These are phyloP conservation scores for Melieria omissa DNA, from an alignment of 2,888 invertebrate species.

Conservation along the genomic window DNA sequence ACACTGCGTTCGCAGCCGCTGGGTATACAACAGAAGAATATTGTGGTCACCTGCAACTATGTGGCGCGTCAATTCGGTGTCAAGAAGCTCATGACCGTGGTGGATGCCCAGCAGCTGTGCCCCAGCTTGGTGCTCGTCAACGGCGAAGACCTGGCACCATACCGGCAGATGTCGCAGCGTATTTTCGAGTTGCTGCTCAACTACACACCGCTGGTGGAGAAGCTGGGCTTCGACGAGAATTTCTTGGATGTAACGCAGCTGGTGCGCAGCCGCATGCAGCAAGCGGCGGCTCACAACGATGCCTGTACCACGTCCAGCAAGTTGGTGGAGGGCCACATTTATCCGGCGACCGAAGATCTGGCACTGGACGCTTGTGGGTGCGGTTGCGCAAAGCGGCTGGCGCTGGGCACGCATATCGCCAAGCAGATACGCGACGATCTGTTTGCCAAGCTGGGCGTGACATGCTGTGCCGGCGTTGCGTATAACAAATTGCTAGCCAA, in stretches of 20 bases:
- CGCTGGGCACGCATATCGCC: constrained; percentile 79
- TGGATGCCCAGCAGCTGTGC: constrained; percentile 80
- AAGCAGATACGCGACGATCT: constrained; percentile 79
- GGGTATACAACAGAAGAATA: constrained; percentile 86
- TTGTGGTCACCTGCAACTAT: constrained; percentile 88
- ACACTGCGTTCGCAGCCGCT: constrained; percentile 75
- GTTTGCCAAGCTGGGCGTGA: constrained; percentile 76
- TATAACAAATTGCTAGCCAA: constrained; percentile 88
- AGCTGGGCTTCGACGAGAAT: constrained; percentile 87
- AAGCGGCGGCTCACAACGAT: constrained; percentile 41
- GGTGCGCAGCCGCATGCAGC: constrained; percentile 54
- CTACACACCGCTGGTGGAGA: constrained; percentile 80
- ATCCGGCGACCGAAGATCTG: constrained; percentile 69
- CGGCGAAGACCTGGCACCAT: constrained; percentile 85
- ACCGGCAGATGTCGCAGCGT: constrained; percentile 81
- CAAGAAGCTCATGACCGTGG: constrained; percentile 80
- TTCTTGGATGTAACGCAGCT: constrained; percentile 80
- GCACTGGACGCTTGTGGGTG: constrained; percentile 73
- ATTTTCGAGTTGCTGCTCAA: constrained; percentile 78
- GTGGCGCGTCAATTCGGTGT: constrained; percentile 80
- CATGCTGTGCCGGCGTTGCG: constrained; percentile 84
- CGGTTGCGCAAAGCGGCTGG: constrained; percentile 78
- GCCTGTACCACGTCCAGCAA: constrained; percentile 29
- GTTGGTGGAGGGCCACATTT: constrained; percentile 69
- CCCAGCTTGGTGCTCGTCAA: constrained; percentile 80